phyloP scores from a whole-genome alignment of 2,888 invertebrate genomes.

The Horisme vitalbata region DNA sequence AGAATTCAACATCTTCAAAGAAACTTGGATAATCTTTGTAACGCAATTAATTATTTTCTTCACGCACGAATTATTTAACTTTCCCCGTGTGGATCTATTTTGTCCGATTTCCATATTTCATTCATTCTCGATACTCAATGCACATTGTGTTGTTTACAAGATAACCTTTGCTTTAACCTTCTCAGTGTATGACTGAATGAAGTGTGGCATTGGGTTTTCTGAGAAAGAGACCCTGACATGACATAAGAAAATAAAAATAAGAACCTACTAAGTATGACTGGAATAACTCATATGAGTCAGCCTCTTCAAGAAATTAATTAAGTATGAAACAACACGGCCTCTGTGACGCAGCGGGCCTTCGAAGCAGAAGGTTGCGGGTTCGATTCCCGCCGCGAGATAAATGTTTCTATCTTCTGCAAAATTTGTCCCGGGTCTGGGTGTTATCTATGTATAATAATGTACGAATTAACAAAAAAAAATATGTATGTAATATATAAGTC shows the following conservation, averaged over 20 bases:
- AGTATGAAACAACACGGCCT: too few relatives aligned
- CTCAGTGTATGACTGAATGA: conserved; percentile 31
- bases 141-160: conserved; percentile 1
- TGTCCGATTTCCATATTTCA: conserved; percentile 2
- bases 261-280: conserved; percentile 8
- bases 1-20: background rate
- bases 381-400: too few relatives aligned
- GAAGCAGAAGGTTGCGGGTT: too few relatives aligned
- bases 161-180: conserved; percentile 24
- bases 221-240: conserved; percentile 56
- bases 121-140: conserved; percentile 1
- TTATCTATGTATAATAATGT: too few relatives aligned
- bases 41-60: conserved; percentile 15
- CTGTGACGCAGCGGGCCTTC: too few relatives aligned
- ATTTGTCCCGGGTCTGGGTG: too few relatives aligned
- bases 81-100: conserved; percentile 17
- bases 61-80: conserved; percentile 24
- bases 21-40: background rate
- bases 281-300: conserved; percentile 9
- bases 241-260: conserved; percentile 41
- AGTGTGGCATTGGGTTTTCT: conserved; percentile 51
- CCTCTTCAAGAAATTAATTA: too few relatives aligned
- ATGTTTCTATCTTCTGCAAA: too few relatives aligned
- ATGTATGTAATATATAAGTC: too few relatives aligned
- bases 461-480: too few relatives aligned